Percentiles rank a stretch among this genome's conserved stretches.
These are phyloP conservation scores for Dascillus cervinus DNA, from an alignment of 2,888 invertebrate species.

Conservation along the genomic window DNA sequence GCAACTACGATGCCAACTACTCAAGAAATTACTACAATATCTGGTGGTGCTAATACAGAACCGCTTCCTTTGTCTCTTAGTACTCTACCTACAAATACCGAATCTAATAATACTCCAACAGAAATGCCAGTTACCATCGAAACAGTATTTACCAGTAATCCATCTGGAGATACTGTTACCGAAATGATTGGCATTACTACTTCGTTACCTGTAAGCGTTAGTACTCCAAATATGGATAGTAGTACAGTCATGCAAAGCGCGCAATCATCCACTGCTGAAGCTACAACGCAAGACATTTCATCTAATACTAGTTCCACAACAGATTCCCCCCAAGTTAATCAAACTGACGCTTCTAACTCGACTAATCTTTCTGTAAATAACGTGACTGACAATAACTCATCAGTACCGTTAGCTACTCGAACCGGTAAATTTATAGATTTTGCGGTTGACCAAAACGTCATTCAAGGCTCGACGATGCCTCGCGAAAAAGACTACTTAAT, in stretches of 20 bases:
- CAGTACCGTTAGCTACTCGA: slow-evolving; percentile 11
- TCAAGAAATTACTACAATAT: slow-evolving; percentile 8
- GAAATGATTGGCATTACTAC: slow-evolving; percentile 12
- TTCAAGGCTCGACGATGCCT: slow-evolving; percentile 11
- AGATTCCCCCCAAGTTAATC: slow-evolving; percentile 6
- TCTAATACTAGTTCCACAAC: too few relatives aligned
- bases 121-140: slow-evolving; percentile 7
- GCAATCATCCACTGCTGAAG: slow-evolving; percentile 8
- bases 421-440: slow-evolving; percentile 28
- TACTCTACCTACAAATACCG: slow-evolving; percentile 3
- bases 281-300: too few relatives aligned
- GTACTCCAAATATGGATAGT: slow-evolving; percentile 20
- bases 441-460: slow-evolving; percentile 16
- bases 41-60: slow-evolving; percentile 5
- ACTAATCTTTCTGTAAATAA: slow-evolving; percentile 10
- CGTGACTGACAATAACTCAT: not conserved
- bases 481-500: slow-evolving; percentile 64
- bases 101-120: slow-evolving; percentile 14
- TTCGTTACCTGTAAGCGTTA: slow-evolving; percentile 18
- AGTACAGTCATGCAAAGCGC: slow-evolving; percentile 8
- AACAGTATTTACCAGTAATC: slow-evolving; percentile 13
- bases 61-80: slow-evolving; percentile 1
- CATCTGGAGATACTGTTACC: slow-evolving; percentile 17
- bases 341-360: slow-evolving; percentile 9
- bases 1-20: slow-evolving; percentile 6